Percentiles rank a stretch among this genome's conserved stretches.
These are phyloP conservation scores for Gandaritis pyraliata DNA, from an alignment of 2,888 invertebrate species.

Conservation along the genomic window DNA sequence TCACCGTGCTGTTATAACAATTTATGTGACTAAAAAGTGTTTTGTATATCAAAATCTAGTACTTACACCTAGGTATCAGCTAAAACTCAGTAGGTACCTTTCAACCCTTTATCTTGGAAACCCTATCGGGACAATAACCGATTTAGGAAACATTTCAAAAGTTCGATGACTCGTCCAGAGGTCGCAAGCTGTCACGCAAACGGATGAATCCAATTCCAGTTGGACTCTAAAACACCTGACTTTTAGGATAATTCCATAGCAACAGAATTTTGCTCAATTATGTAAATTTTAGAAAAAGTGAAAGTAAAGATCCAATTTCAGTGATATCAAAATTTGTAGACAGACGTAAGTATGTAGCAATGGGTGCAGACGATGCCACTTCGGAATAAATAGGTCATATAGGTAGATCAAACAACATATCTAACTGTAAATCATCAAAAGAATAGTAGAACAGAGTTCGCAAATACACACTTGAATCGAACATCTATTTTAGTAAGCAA, in stretches of 20 bases:
- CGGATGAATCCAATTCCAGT: constrained; percentile 57
- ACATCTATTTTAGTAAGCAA: constrained; percentile 46
- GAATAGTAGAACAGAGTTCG: constrained; percentile 23
- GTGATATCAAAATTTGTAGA: constrained; percentile 12
- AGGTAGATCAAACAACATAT: constrained; percentile 9
- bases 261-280: constrained; percentile 34
- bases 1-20: too few species aligned
- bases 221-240: constrained; percentile 47
- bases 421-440: constrained; percentile 19
- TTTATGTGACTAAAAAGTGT: too few species aligned
- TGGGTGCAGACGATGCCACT: not conserved
- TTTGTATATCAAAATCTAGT: too few species aligned
- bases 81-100: too few species aligned
- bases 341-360: not conserved
- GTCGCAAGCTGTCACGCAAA: constrained; percentile 59
- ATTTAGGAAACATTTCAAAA: constrained; percentile 73
- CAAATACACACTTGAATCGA: constrained; percentile 33
- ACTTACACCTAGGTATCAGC: too few species aligned
- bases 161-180: constrained; percentile 79
- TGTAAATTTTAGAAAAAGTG: constrained; percentile 35
- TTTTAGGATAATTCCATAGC: constrained; percentile 34
- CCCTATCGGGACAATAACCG: constrained; percentile 71
- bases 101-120: constrained; percentile 42
- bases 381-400: constrained; percentile 14
- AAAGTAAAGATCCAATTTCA: constrained; percentile 27